Evolutionary conservation across 2,888 invertebrate species (phyloP).

Genomic region (Cabera pusaria): DNA sequence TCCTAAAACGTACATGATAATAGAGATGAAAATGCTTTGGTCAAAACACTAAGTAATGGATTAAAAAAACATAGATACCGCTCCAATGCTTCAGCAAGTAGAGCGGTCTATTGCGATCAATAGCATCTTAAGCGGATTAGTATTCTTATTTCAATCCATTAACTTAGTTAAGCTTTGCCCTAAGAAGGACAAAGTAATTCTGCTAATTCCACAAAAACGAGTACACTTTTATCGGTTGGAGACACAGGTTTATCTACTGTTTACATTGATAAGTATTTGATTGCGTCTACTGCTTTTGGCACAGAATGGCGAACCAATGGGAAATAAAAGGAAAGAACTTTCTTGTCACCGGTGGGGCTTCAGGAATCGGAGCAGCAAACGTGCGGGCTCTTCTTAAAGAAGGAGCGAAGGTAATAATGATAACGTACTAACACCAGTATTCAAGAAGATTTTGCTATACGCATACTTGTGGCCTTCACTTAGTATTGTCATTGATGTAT

Average conservation of each 20-base stretch:
- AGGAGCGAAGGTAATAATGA: constrained; percentile 41
- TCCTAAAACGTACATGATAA: no score
- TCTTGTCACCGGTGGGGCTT: constrained; percentile 40
- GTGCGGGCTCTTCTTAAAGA: constrained; percentile 36
- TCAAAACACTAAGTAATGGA: no score
- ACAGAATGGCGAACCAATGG: constrained; percentile 24
- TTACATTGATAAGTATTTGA: constrained; percentile 11
- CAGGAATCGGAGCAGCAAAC: constrained; percentile 16
- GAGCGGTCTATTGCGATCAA: constrained; percentile 42
- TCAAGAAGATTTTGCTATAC: no score
- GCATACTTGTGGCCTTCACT: no score
- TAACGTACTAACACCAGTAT: no score
- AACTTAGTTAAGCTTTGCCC: constrained; percentile 9
- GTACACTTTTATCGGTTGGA: constrained; percentile 4
- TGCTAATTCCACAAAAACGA: constrained; percentile 3
- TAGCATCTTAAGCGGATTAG: constrained; percentile 28
- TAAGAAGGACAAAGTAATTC: not conserved
- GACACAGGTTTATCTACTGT: constrained; percentile 8
- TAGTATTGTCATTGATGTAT: no score
- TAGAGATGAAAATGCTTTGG: constrained; percentile 10
- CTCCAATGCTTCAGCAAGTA: constrained; percentile 45
- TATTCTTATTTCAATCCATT: constrained; percentile 33
- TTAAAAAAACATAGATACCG: no score
- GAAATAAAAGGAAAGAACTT: constrained; percentile 31
- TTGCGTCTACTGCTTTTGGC: constrained; percentile 7